Base-by-base conservation (phyloP, 2,113 vertebrate genomes). In the Syngnathus typhle region DNA sequence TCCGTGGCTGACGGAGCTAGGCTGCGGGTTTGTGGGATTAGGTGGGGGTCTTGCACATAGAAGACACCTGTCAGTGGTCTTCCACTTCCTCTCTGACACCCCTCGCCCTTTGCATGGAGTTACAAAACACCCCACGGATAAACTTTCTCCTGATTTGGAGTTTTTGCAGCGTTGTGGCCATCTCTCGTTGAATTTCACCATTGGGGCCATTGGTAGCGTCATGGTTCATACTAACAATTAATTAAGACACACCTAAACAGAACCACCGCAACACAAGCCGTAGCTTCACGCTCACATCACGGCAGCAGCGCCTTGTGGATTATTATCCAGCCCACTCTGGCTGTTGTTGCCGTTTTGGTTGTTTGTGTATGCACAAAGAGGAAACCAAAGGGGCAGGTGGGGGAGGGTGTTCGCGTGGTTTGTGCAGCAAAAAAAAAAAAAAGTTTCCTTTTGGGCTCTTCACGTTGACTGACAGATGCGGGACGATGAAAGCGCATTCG, bases 11-110 rank as follows among this genome's bases (percentile, higher is more conserved):
- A 83, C 85, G 82, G 59, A 79, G 76, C 18, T 4, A 77, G 76
- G 73, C 70, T 68, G 63, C 47, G 32, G 74, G 81, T 71, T 68
- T 15, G 54, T 64, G 80, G 83, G 85, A 89, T 85, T 78, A 75
- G 83, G 73, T 83, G 76, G 78, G 69, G 77, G 70, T 83, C 68
- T 70, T 70, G 72, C 69, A 72, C 76, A 65, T 70, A 75, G 83
- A 85, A 85, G 82, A 84, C 84, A 83, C 84, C 81, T 84, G 86
- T 84, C 85, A 85, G 64, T 85, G 72, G 65, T 68, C 70, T 71
- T 84, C 77, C 68, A 41, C 18, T 39, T 79, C 43, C 60, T 84
- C 63, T 41, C 70, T 76, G 72, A 81, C 84, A 72, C 71, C 60
- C 64, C 59, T 56, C 71, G 64, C 66, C 70, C 67, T 37, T 37